These are phyloP conservation scores for Oscheius sp. DNA, from an alignment of 2,888 invertebrate genomes.

Conservation along the genomic window DNA sequence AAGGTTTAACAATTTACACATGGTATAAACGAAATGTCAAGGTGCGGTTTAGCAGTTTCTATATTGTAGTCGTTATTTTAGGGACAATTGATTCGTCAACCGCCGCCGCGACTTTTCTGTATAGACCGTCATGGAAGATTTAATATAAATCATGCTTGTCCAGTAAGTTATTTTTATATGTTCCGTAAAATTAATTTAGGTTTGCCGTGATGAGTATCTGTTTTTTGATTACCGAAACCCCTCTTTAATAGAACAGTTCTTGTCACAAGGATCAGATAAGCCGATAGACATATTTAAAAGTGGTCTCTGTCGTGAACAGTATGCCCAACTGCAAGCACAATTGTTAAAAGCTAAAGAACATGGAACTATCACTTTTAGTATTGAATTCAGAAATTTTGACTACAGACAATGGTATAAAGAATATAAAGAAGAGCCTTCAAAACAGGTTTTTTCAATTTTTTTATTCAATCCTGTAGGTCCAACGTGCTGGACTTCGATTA, in stretches of 20 bases:
- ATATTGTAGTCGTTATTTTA: no score
- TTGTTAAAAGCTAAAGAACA: conserved; percentile 67
- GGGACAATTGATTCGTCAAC: conserved; percentile 63
- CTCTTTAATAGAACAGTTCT: conserved; percentile 57
- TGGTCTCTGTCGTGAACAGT: conserved; percentile 67
- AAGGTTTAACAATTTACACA: conserved; percentile 63
- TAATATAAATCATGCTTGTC: conserved; percentile 68
- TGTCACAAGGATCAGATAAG: conserved; percentile 61
- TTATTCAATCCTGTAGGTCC: conserved; percentile 34
- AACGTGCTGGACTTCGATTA: conserved; percentile 53
- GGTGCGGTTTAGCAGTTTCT: conserved; percentile 23
- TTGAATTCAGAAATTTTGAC: conserved; percentile 66
- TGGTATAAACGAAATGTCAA: conserved; percentile 67
- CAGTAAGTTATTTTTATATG: conserved; percentile 39
- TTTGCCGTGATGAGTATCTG: conserved; percentile 68
- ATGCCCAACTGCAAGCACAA: conserved; percentile 59
- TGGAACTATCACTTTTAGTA: conserved; percentile 63
- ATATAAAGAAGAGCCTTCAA: conserved; percentile 52
- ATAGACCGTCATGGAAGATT: conserved; percentile 66
- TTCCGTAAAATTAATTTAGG: conserved; percentile 15
- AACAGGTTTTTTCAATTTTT: conserved; percentile 32
- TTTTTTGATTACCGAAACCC: conserved; percentile 69
- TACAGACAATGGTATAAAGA: conserved; percentile 62
- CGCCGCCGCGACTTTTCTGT: conserved; percentile 66
- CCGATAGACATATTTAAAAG: conserved; percentile 63